These are phyloP conservation scores for Eulithis testata DNA, from an alignment of 2,888 invertebrate species.

Conservation along the genomic window DNA sequence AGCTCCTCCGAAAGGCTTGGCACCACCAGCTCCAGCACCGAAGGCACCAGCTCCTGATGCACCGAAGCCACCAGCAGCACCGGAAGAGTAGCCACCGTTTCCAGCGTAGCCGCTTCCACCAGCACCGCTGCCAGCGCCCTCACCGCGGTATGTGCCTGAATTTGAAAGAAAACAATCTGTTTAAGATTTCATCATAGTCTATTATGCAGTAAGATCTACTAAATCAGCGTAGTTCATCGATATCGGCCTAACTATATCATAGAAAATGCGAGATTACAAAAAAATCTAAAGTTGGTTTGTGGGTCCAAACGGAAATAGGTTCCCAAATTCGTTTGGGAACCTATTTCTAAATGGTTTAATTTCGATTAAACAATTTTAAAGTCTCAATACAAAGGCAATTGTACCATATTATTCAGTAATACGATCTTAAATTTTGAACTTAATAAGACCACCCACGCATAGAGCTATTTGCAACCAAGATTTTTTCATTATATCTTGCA, in stretches of 20 bases:
- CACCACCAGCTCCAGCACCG: slow-evolving; percentile 43
- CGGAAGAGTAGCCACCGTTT: slow-evolving; percentile 15
- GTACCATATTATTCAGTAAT: background rate
- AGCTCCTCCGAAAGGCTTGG: slow-evolving; percentile 15
- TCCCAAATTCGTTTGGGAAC: too few relatives aligned
- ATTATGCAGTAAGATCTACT: too few relatives aligned
- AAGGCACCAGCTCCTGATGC: slow-evolving; percentile 39
- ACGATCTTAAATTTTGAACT: background rate
- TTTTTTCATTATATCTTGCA: slow-evolving; percentile 27
- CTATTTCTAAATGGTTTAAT: too few relatives aligned
- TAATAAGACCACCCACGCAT: slow-evolving; percentile 1
- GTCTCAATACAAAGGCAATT: too few relatives aligned
- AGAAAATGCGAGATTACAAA: too few relatives aligned
- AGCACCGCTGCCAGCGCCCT: slow-evolving; percentile 59
- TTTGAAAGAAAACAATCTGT: slow-evolving; percentile 18
- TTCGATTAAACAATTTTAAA: too few relatives aligned
- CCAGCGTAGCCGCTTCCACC: slow-evolving; percentile 31
- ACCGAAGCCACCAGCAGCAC: slow-evolving; percentile 40
- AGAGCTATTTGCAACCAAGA: slow-evolving; percentile 18
- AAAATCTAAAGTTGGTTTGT: too few relatives aligned
- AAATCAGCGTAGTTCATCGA: background rate
- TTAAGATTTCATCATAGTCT: too few relatives aligned
- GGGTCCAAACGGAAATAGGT: too few relatives aligned
- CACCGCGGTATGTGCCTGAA: slow-evolving; percentile 77
- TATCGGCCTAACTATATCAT: background rate